Evolutionary conservation across 2,113 vertebrate species (phyloP), one percentile per base, ranked within the genome.

Genomic region (Aramus guarauna): DNA sequence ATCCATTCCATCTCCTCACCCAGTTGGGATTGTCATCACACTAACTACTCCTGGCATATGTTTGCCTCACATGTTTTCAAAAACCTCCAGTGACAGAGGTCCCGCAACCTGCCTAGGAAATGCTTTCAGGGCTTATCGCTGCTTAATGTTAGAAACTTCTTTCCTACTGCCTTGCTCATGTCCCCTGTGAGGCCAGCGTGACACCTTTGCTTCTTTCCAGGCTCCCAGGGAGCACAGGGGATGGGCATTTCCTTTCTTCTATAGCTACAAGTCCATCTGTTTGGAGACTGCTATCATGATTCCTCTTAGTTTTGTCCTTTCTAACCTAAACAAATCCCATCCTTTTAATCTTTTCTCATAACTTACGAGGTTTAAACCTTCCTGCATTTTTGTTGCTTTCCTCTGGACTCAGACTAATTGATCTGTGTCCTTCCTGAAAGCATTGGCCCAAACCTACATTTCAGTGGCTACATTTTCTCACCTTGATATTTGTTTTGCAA

Each of bases 311-410:
- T 84, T 80, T 77, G 50, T 86, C n/a, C 32, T 71, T 77, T 69
- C 60, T 56, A 96, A 91, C 91, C 94, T 92, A 95, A 97, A 93
- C 91, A 94, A 83, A 93, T 72, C 80, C 27, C 15, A 66, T 75
- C 62, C 73, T 85, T 95, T 91, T 88, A 91, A 92, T 85, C 43
- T 90, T 87, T 29, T 27, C 58, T 91, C 45, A 75, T 82, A 75
- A 78, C 64, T 94, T 39, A 75, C 53, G 30, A 29, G 29, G 9
- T 63, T 92, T 81, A 78, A 94, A 22, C 26, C 48, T 90, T 81
- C n/a, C 36, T 24, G 78, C 7, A 15, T 85, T 92, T n/a, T 88
- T 80, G 34, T 53, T 84, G n/a, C 48, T 79, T 69, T 83, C 45
- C 17, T 64, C 80, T 91, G 73, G 29, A 43, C 21, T 82, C 66